phyloP scores from a whole-genome alignment of 2,797 vertebrate genomes.

The Tamandua tetradactyla region DNA sequence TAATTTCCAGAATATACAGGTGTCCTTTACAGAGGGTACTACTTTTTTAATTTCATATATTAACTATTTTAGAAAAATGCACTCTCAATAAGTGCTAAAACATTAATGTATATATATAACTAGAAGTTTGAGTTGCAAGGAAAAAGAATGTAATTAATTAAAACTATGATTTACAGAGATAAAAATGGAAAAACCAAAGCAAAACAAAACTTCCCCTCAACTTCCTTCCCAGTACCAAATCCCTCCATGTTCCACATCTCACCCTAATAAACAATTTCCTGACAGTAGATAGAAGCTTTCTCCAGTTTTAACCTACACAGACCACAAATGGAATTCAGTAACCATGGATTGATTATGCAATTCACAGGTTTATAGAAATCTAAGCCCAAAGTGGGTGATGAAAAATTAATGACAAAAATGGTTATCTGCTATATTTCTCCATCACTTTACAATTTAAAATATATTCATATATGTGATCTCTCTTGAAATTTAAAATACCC shows the following conservation, averaged over 20 bases:
- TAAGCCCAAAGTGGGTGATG: background rate
- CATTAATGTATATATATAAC: too few relatives aligned
- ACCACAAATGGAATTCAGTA: background rate
- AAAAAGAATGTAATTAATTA: too few relatives aligned
- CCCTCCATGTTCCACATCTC: too few relatives aligned
- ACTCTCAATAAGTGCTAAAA: too few relatives aligned
- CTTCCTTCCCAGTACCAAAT: background rate
- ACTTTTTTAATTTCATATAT: too few relatives aligned
- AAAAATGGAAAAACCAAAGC: too few relatives aligned
- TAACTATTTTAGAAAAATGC: too few relatives aligned
- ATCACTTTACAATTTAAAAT: background rate
- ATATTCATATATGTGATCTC: background rate
- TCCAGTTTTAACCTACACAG: background rate
- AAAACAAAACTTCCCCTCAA: too few relatives aligned
- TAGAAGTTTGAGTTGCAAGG: too few relatives aligned
- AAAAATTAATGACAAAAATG: background rate
- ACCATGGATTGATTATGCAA: fast-evolving
- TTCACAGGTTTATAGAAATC: background rate
- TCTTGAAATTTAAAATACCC: background rate
- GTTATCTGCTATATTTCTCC: background rate
- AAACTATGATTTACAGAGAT: too few relatives aligned
- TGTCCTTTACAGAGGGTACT: too few relatives aligned
- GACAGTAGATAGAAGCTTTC: background rate
- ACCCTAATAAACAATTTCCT: background rate
- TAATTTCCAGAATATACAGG: too few relatives aligned